These are phyloP conservation scores for Lydus trimaculatus DNA, from an alignment of 2,888 invertebrate genomes.

Conservation along the genomic window DNA sequence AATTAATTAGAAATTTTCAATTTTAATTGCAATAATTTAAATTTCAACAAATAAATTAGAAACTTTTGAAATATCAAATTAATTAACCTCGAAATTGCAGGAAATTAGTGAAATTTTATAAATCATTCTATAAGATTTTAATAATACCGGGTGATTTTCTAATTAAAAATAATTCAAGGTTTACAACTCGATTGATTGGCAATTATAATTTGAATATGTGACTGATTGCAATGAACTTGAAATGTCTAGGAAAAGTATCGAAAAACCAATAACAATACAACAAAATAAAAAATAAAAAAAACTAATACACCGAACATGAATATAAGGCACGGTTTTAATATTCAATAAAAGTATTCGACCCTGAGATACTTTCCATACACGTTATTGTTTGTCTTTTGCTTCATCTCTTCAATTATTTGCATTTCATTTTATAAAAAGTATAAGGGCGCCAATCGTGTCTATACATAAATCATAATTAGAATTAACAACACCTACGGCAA, in stretches of 20 bases:
- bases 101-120: neutral
- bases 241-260: neutral
- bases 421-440: neutral
- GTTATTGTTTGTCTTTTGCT: neutral
- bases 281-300: neutral
- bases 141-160: neutral
- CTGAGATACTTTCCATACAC: slow-evolving; percentile 1
- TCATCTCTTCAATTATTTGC: neutral
- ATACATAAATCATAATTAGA: neutral
- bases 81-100: neutral
- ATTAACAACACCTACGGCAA: neutral
- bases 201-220: neutral
- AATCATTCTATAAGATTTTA: neutral
- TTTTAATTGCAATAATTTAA: neutral
- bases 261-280: neutral
- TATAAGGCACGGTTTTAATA: neutral
- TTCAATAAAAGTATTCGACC: neutral
- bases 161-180: neutral
- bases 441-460: slow-evolving; percentile 1
- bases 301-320: neutral
- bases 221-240: neutral
- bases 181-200: neutral
- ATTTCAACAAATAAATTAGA: neutral
- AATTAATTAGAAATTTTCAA: neutral
- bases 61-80: neutral